Conservation (phyloP, 2,888 invertebrate species). For the Tanypteryx hageni region DNA sequence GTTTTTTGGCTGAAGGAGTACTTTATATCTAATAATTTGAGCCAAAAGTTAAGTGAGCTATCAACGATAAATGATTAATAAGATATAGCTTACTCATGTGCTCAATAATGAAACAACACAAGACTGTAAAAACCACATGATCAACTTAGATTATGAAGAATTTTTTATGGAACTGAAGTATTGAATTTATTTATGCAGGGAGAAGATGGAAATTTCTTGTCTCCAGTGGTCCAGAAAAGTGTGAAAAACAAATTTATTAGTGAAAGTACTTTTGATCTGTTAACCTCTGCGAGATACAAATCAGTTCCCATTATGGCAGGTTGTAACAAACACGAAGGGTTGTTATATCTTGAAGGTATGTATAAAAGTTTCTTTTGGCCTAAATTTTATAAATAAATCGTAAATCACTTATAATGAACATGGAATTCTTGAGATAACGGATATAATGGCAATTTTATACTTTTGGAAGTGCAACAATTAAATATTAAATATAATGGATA, state of each 20-base stretch:
- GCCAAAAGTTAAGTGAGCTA: no score
- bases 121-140: no score
- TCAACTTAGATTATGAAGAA: no score
- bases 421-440: no score
- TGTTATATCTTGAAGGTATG: conserved; percentile 29
- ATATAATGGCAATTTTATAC: no score
- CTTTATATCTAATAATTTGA: no score
- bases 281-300: not conserved
- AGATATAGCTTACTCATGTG: no score
- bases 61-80: no score
- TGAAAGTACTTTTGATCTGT: not conserved
- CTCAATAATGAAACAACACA: no score
- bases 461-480: no score
- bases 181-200: not conserved
- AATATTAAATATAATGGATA: no score
- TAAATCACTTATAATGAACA: not conserved
- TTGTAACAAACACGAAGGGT: conserved; percentile 62
- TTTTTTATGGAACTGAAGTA: not conserved
- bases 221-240: not conserved
- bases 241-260: not conserved
- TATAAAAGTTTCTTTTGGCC: not conserved
- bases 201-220: not conserved
- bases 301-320: conserved; percentile 50
- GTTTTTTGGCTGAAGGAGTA: no score
- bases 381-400: not conserved